A percentile compares a stretch with the other conserved stretches of the same genome.
Evolutionary conservation across 2,797 vertebrate species (phyloP).

Genomic region (Adelosebastes latens): DNA sequence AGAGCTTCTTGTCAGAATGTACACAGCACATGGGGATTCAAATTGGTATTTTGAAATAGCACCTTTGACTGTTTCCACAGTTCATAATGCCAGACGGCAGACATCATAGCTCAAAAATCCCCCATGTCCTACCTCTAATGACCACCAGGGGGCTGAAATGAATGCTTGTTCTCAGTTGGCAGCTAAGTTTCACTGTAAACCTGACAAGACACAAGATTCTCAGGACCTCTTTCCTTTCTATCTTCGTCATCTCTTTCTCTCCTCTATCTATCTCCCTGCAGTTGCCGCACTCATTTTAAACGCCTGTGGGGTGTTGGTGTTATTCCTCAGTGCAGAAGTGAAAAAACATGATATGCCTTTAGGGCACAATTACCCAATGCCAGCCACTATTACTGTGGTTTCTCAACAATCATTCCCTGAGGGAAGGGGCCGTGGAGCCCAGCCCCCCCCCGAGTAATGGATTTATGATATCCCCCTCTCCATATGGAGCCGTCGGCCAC

Average conservation of each 20-base stretch:
- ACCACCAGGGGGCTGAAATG: constrained; percentile 31
- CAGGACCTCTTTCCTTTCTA: not conserved
- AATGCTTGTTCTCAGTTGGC: not conserved
- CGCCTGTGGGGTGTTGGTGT: constrained; percentile 60
- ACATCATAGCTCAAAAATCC: not conserved
- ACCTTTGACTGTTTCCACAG: not conserved
- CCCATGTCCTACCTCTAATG: constrained; percentile 16
- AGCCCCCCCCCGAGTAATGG: constrained; percentile 51
- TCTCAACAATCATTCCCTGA: constrained; percentile 50
- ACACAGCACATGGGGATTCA: not conserved
- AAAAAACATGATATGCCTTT: constrained; percentile 72
- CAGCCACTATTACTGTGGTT: constrained; percentile 73
- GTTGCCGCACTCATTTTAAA: constrained; percentile 44
- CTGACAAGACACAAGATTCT: constrained; percentile 19
- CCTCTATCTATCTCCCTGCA: not conserved
- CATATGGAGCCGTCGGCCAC: constrained; percentile 59
- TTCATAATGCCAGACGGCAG: not conserved
- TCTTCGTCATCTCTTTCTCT: constrained; percentile 15
- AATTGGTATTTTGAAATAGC: not conserved
- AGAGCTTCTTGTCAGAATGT: not conserved
- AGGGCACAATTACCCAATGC: constrained; percentile 81
- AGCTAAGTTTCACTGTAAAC: constrained; percentile 12
- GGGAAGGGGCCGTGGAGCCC: constrained; percentile 34
- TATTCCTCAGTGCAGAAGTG: constrained; percentile 69
- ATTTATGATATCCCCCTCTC: constrained; percentile 63